Conservation (phyloP, 2,113 vertebrate species). For the Sprattus sprattus region DNA sequence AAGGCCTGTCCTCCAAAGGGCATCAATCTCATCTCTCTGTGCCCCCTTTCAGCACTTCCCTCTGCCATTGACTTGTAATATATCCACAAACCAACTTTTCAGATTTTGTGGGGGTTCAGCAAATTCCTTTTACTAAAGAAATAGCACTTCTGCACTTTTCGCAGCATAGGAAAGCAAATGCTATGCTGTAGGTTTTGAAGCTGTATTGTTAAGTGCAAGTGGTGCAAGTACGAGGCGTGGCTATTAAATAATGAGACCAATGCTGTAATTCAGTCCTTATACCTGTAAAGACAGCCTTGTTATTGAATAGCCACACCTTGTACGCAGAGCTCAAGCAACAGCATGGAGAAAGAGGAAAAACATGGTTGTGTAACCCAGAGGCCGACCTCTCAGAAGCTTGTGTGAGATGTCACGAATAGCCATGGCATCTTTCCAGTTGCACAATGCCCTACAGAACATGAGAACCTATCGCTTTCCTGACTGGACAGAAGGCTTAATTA, state of each 20-base stretch:
- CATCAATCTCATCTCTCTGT: background rate
- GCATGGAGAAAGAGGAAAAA: background rate
- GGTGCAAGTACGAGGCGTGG: background rate
- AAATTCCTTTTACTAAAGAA: background rate
- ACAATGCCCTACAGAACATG: background rate
- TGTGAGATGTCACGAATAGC: background rate
- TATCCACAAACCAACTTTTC: background rate
- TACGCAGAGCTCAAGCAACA: too few relatives aligned
- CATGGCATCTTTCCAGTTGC: background rate
- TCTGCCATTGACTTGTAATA: background rate
- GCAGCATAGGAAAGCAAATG: background rate
- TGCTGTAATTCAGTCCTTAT: too few relatives aligned
- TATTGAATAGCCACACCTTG: too few relatives aligned
- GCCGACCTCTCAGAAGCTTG: background rate
- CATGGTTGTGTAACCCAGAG: background rate
- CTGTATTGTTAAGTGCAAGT: background rate
- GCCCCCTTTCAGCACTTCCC: background rate
- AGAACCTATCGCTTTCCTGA: background rate
- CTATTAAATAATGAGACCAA: too few relatives aligned
- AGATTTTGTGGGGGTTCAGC: background rate
- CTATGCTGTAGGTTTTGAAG: background rate
- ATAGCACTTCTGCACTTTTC: background rate
- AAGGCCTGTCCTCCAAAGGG: background rate
- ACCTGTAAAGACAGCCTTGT: too few relatives aligned
- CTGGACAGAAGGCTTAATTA: background rate